Evolutionary conservation across 2,888 invertebrate species (phyloP).

Genomic region (Antheraea assamensis): DNA sequence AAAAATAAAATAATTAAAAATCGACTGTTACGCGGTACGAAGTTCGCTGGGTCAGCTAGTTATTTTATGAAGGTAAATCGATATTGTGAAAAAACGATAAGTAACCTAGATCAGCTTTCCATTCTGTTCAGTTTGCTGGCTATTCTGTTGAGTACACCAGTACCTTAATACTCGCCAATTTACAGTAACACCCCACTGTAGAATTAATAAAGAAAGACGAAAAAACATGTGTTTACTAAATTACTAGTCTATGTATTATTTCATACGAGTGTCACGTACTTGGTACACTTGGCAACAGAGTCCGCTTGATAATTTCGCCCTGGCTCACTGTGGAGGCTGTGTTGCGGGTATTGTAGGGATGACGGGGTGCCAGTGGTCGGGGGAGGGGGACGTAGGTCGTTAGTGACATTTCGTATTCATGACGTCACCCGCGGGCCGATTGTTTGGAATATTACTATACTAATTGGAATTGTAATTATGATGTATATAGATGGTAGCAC

Average conservation of each 20-base stretch:
- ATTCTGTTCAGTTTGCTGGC: too few relatives aligned
- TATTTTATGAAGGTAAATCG: too few relatives aligned
- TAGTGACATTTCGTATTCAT: constrained; percentile 82
- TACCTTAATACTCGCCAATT: too few relatives aligned
- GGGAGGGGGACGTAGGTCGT: constrained; percentile 61
- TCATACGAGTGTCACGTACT: constrained; percentile 28
- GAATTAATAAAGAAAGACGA: background rate
- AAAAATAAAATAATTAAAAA: too few relatives aligned
- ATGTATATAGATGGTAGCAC: constrained; percentile 53
- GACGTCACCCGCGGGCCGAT: constrained; percentile 78
- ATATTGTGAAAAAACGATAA: too few relatives aligned
- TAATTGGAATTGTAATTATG: constrained; percentile 81
- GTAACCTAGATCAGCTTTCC: too few relatives aligned
- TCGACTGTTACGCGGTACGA: too few relatives aligned
- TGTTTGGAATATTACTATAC: constrained; percentile 82
- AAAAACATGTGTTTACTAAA: background rate
- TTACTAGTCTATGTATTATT: constrained; percentile 33
- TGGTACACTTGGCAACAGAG: constrained; percentile 52
- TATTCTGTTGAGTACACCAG: too few relatives aligned
- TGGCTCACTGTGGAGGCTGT: constrained; percentile 46
- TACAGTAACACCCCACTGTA: background rate
- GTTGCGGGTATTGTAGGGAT: constrained; percentile 18
- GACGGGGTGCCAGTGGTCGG: constrained; percentile 26
- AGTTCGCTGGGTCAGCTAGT: too few relatives aligned
- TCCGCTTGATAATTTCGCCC: constrained; percentile 76